Evolutionary conservation across 2,113 vertebrate genomes (phyloP).

Genomic region (Aramus guarauna): DNA sequence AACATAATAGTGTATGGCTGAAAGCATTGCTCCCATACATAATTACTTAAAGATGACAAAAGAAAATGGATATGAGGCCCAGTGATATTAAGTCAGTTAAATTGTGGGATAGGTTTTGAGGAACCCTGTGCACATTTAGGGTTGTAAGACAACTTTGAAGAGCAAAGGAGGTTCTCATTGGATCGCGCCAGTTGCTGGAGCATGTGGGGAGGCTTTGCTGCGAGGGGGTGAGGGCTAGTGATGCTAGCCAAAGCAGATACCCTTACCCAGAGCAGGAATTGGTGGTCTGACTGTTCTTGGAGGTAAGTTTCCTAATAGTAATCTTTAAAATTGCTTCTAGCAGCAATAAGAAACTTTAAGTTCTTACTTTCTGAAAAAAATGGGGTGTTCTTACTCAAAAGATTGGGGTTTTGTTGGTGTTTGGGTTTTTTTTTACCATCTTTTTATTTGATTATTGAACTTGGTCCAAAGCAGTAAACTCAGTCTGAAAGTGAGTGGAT

Average conservation of each 20-base stretch:
- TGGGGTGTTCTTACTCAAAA: neutral
- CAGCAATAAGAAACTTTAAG: neutral
- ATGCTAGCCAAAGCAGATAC: neutral
- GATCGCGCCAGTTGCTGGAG: neutral
- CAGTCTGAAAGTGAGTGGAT: neutral
- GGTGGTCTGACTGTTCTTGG: neutral
- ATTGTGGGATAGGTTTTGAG: neutral
- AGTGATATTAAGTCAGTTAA: neutral
- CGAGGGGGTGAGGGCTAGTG: neutral
- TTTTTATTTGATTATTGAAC: neutral
- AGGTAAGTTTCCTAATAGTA: neutral
- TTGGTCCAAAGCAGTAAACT: neutral
- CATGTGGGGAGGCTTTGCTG: neutral
- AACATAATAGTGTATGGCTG: neutral
- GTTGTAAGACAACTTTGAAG: neutral
- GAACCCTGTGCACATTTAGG: accelerated
- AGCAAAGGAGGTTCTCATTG: neutral
- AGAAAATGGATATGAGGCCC: neutral
- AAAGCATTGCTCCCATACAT: accelerated
- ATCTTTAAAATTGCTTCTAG: neutral
- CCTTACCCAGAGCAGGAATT: neutral
- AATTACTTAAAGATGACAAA: neutral
- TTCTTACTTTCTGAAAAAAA: neutral
- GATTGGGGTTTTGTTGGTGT: no score
- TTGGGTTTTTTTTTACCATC: neutral